Evolutionary conservation across 2,113 vertebrate species (phyloP), one percentile per base, ranked within the genome.

Genomic region (Daubentonia madagascariensis): DNA sequence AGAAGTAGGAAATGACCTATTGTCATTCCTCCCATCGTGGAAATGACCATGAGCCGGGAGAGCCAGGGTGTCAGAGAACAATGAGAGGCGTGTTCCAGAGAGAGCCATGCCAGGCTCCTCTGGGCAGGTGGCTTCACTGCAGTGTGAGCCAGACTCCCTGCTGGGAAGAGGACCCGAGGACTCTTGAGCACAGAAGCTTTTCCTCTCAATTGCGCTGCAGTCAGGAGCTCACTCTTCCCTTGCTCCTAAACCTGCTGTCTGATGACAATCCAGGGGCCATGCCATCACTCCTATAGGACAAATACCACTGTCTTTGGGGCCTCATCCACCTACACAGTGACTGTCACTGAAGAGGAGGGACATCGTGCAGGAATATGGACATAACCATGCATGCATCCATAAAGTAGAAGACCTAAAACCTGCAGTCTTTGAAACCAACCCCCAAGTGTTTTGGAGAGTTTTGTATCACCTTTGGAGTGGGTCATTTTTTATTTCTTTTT

Each of bases 281-380:
- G 78, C 37, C n/a, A 5, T 67, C 3, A 0, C 37, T 85, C 67
- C 78, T 17, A n/a, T 17, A 50, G 54, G 78, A 76, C 20, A 35
- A 0, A 5, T 22, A 12, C 17, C 0, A 0, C 45, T 45, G 32
- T 45, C 6, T 10, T 45, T n/a, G 3, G 48, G 35, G 32, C 73
- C 67, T 43, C 50, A 16, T 54, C 37, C 61, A 30, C 68, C 68
- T 25, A 67, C 43, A 11, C 5, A 14, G 48, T 65, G 61, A 86
- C 12, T 35, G 28, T 30, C 4, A 12, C 59, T 30, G 32, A 59
- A 1, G 22, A 86, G 63, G 61, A 80, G 9, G 13, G 0, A 35
- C 65, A 8, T 20, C 13, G 4, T 10, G 3, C 20, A 8, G 61
- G 35, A 52, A 16, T 28, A 20, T 16, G 32, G 45, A 54, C 40